phyloP scores from a whole-genome alignment of 2,888 invertebrate genomes.

The Cancer borealis region DNA sequence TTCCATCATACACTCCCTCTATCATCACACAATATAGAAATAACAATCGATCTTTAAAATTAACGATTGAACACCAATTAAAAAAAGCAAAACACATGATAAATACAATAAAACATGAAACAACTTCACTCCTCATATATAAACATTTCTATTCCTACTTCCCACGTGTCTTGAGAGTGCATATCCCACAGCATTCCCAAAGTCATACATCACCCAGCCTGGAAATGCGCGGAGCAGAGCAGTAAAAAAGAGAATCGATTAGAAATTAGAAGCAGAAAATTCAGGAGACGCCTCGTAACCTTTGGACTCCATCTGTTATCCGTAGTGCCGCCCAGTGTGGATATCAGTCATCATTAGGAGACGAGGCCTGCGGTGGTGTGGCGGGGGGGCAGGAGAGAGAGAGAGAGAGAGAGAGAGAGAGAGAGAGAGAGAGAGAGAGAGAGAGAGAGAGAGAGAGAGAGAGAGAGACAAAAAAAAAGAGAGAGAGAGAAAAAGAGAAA shows the following conservation, averaged over 20 bases:
- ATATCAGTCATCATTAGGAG: constrained; percentile 16
- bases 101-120: no score
- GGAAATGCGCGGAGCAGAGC: neutral
- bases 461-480: neutral
- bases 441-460: neutral
- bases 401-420: neutral
- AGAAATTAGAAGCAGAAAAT: neutral
- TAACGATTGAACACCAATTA: no score
- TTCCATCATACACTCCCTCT: no score
- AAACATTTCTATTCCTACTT: no score
- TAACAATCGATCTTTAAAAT: no score
- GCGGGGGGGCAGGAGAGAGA: neutral
- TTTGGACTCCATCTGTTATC: constrained; percentile 4
- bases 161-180: neutral
- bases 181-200: neutral
- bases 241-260: neutral
- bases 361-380: neutral
- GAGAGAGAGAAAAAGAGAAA: neutral
- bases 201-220: neutral
- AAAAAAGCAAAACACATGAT: no score
- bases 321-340: neutral
- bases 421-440: neutral
- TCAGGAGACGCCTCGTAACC: neutral
- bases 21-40: no score
- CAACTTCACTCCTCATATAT: no score